phyloP scores from a whole-genome alignment of 2,888 invertebrate species.

The Eristalis pertinax region DNA sequence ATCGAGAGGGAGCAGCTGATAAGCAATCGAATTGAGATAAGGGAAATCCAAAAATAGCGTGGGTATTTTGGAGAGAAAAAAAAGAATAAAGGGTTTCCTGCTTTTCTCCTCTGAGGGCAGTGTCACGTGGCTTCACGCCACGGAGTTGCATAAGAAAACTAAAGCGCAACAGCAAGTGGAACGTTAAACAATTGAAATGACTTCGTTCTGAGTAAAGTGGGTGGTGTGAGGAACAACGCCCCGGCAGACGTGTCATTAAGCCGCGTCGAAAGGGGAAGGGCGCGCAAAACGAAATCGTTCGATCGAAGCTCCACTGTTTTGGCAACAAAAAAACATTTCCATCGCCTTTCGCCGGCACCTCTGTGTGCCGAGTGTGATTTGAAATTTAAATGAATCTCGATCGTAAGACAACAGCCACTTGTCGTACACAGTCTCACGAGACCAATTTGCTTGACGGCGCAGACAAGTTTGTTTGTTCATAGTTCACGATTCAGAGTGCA shows the following conservation, averaged over 20 bases:
- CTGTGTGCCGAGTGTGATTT: neutral
- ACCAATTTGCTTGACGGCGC: neutral
- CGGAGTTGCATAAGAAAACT: neutral
- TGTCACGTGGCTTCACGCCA: neutral
- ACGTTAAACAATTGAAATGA: neutral
- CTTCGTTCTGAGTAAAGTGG: neutral
- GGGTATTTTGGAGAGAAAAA: no score
- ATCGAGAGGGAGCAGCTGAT: neutral
- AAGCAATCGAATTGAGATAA: conserved; percentile 1
- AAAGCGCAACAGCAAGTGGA: neutral
- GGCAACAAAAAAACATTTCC: neutral
- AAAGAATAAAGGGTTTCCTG: neutral
- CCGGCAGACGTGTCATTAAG: neutral
- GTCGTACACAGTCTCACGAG: no score
- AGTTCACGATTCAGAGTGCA: neutral
- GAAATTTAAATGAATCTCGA: neutral
- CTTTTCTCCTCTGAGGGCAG: no score
- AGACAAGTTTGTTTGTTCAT: neutral
- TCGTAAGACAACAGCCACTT: neutral
- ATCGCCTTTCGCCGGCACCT: neutral
- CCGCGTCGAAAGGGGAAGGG: neutral
- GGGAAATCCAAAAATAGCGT: neutral
- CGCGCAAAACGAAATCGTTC: neutral
- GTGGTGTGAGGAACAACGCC: neutral
- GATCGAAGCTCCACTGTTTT: neutral